These are phyloP conservation scores for Stenolophus ochropezus DNA, from an alignment of 2,888 invertebrate genomes.

Conservation along the genomic window DNA sequence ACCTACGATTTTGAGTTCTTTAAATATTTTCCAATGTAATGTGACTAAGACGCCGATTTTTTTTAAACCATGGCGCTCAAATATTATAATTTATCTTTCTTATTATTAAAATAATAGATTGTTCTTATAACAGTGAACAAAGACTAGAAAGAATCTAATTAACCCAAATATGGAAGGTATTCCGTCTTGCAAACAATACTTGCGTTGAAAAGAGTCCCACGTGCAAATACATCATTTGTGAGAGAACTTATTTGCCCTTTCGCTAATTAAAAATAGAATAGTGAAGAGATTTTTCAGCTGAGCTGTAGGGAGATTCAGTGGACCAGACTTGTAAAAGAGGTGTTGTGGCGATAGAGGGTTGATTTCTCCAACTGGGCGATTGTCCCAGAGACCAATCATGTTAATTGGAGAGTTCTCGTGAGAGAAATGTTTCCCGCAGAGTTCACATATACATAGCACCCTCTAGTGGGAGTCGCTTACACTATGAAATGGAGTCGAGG, in stretches of 20 bases:
- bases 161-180: not conserved
- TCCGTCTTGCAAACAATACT: not conserved
- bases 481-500: not conserved
- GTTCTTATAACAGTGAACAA: not conserved
- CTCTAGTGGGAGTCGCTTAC: not conserved
- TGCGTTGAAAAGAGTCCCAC: not conserved
- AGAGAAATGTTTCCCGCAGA: slow-evolving; percentile 55
- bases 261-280: slow-evolving; percentile 57
- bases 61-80: too few relatives aligned
- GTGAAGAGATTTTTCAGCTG: slow-evolving; percentile 54
- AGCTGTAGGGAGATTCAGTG: slow-evolving; percentile 1
- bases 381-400: slow-evolving; percentile 66
- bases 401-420: slow-evolving; percentile 66
- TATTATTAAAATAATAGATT: not conserved
- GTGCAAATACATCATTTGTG: slow-evolving; percentile 13
- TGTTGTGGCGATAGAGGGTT: not conserved
- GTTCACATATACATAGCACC: not conserved
- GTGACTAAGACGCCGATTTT: too few relatives aligned
- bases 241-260: slow-evolving; percentile 49
- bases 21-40: too few relatives aligned
- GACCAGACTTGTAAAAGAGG: not conserved
- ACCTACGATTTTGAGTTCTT: too few relatives aligned
- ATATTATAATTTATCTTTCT: too few relatives aligned
- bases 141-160: not conserved
- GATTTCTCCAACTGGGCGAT: not conserved